Evolutionary conservation across 2,113 vertebrate genomes (phyloP), one percentile per base, ranked within the genome.

Genomic region (Elephantulus edwardii): DNA sequence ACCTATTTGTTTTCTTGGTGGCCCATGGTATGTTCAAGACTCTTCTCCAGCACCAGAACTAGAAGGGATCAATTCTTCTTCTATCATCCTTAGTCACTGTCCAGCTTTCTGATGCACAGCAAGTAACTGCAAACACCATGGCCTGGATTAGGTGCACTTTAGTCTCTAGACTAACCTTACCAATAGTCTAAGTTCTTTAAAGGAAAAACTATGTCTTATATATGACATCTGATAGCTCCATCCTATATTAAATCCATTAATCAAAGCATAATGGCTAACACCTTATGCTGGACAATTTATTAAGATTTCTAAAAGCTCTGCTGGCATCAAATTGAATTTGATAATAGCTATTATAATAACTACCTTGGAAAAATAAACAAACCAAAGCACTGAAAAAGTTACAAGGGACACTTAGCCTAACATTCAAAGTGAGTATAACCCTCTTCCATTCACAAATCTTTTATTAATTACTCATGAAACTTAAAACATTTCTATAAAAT

Each of bases 321-420:
- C 35, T 83, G 76, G 16, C 72, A 74, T 86, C 54, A 83, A 38
- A 90, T 16, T 66, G 71, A 95, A 91, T 66, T 40, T 28, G 86
- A 0, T 48, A 70, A 74, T 91, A 86, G 81, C 52, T 86, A 77
- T 82, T 89, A 80, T 38, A 26, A 79, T 91, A 80, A 87, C 46
- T 42, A 70, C 54, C 75, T 85, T 71, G 46, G 35, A 82, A 93
- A 90, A 92, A 56, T 62, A 86, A 93, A 93, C 28, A 88, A 83
- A 89, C 19, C 28, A 56, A 94, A 79, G 26, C 42, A 82, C 24
- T 80, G 33, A 80, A 89, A n/a, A 94, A 87, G 66, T 75, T 76
- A 46, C 42, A 79, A 89, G 8, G 62, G 33, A 24, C 28, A 38
- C 71, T 90, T 48, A 30, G 52, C 79, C 62, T 52, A 88, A 66